Evolutionary conservation across 1,140 invertebrate genomes (phyloP).

Genomic region (Drosophila tristis): DNA sequence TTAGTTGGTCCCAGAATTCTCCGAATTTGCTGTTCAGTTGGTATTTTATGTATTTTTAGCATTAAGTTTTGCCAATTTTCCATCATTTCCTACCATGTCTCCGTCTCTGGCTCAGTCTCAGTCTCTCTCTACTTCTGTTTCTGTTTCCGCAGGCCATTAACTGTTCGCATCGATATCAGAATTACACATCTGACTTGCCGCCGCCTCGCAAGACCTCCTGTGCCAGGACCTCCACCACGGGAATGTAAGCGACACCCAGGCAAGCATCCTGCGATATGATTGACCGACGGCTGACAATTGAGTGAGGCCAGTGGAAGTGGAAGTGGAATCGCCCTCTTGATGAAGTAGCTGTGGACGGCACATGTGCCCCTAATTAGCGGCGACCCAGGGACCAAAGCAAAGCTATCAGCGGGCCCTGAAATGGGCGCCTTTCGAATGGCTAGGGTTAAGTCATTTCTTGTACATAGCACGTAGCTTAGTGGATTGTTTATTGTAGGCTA

Average conservation of each 20-base stretch:
- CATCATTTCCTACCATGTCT: constrained; percentile 18
- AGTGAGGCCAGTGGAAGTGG: neutral
- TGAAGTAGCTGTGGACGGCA: constrained; percentile 1
- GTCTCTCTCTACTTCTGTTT: constrained; percentile 19
- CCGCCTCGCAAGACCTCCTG: constrained; percentile 78
- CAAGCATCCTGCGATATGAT: constrained; percentile 29
- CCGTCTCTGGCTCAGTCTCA: constrained; percentile 1
- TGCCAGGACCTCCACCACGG: constrained; percentile 76
- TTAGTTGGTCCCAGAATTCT: constrained; percentile 42
- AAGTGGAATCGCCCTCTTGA: neutral
- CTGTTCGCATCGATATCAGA: constrained; percentile 74
- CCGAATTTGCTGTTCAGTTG: constrained; percentile 42
- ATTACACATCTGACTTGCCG: constrained; percentile 81
- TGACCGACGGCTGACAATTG: constrained; percentile 31
- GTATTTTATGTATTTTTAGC: constrained; percentile 57
- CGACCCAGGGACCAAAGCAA: constrained; percentile 18
- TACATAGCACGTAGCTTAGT: constrained; percentile 12
- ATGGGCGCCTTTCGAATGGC: constrained; percentile 1
- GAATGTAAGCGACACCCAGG: constrained; percentile 49
- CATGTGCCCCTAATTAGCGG: constrained; percentile 39
- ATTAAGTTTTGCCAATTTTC: constrained; percentile 53
- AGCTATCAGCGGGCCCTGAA: constrained; percentile 7
- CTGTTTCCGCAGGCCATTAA: constrained; percentile 70
- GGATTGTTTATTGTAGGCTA: constrained; percentile 7
- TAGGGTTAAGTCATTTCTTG: constrained; percentile 9